Evolutionary conservation across 2,113 vertebrate species (phyloP).

Genomic region (Odontophorus gujanensis): DNA sequence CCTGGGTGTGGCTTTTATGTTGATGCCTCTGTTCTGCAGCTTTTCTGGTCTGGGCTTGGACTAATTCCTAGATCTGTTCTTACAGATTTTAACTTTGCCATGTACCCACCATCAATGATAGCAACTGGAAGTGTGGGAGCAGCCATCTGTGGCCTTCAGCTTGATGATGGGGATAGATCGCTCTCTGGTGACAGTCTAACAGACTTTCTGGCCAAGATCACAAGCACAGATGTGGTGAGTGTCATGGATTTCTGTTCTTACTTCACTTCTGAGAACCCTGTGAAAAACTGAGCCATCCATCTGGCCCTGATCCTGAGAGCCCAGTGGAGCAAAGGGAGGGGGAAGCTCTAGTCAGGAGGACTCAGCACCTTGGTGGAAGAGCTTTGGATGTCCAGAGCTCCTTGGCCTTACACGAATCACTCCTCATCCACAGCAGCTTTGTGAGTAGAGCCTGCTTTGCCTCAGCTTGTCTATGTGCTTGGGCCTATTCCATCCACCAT

Average conservation of each 20-base stretch:
- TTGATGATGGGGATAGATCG: conserved; percentile 82
- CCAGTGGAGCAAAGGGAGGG: accelerated
- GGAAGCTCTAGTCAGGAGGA: accelerated
- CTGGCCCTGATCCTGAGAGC: not conserved
- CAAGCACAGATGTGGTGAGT: conserved; percentile 96
- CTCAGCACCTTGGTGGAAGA: not conserved
- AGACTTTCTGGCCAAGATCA: conserved; percentile 94
- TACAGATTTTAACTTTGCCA: conserved; percentile 93
- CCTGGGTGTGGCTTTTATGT: conserved; percentile 61
- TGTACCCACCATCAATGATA: conserved; percentile 97
- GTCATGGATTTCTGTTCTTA: conserved; percentile 27
- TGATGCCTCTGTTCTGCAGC: conserved; percentile 68
- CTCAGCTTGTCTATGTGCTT: not conserved
- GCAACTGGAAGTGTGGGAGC: conserved; percentile 95
- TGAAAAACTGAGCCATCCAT: not conserved
- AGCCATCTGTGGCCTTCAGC: conserved; percentile 92
- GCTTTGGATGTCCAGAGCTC: not conserved
- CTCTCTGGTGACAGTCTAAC: conserved; percentile 86
- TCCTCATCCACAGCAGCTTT: not conserved
- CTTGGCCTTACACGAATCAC: not conserved
- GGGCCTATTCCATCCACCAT: not conserved
- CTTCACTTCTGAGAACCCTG: not conserved
- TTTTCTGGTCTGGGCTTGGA: conserved; percentile 63
- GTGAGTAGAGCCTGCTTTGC: not conserved
- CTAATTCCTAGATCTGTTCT: conserved; percentile 65